Evolutionary conservation across 2,888 invertebrate genomes (phyloP).

Genomic region (Gnatocerus cornutus): DNA sequence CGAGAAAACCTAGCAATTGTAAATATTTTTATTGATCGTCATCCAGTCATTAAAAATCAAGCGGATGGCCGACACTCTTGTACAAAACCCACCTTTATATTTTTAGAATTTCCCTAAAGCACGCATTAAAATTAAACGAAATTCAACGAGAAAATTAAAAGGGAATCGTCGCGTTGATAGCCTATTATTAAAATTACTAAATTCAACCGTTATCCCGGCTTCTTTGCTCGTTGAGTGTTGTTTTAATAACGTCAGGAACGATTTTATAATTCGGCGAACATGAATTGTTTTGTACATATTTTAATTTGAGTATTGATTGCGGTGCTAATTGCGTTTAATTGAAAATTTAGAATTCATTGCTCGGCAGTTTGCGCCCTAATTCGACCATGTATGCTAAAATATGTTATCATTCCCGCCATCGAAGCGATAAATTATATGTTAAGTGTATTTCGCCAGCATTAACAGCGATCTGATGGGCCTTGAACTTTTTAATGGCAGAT

Average conservation of each 20-base stretch:
- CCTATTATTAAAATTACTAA: constrained; percentile 11
- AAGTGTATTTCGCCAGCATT: constrained; percentile 27
- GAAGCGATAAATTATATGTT: constrained; percentile 31
- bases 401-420: constrained; percentile 26
- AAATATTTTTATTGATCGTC: constrained; percentile 4
- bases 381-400: constrained; percentile 23
- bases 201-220: neutral
- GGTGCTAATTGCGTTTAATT: constrained; percentile 18
- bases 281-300: neutral
- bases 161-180: constrained; percentile 13
- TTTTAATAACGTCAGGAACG: neutral
- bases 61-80: neutral
- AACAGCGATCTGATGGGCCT: constrained; percentile 29
- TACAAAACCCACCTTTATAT: constrained; percentile 6
- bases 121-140: constrained; percentile 11
- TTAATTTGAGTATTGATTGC: neutral
- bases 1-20: too few species aligned
- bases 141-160: constrained; percentile 10
- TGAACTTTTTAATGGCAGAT: constrained; percentile 31
- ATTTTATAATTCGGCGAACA: neutral
- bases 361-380: constrained; percentile 26
- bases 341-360: constrained; percentile 25
- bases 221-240: constrained; percentile 1
- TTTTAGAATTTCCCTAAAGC: constrained; percentile 1
- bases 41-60: neutral